These are phyloP conservation scores for Brienomyrus longianalis DNA, from an alignment of 2,113 vertebrate species.

Conservation along the genomic window DNA sequence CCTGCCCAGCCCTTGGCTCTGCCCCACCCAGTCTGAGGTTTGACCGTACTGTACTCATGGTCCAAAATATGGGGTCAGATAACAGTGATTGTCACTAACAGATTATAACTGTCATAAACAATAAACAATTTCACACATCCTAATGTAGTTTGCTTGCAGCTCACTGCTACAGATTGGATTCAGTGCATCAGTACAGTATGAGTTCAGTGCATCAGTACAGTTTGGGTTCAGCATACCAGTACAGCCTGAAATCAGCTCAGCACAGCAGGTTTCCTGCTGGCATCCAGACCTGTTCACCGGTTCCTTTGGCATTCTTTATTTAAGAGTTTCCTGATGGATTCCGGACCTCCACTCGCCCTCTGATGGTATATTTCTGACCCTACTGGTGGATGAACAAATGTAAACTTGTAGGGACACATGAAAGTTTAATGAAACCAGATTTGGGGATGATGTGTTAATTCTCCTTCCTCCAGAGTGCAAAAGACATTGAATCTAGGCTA, in stretches of 20 bases:
- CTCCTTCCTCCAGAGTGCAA: constrained; percentile 62
- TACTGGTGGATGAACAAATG: neutral
- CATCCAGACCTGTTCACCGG: neutral
- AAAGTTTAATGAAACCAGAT: neutral
- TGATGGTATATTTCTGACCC: neutral
- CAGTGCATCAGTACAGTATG: neutral
- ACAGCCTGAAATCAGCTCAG: neutral
- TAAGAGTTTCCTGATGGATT: neutral
- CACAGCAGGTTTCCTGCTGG: neutral
- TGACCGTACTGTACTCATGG: neutral
- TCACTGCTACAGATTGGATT: neutral
- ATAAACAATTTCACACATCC: neutral
- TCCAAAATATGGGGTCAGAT: neutral
- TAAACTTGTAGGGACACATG: neutral
- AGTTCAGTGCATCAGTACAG: neutral
- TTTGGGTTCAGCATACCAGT: neutral
- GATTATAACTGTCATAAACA: neutral
- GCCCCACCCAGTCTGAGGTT: neutral
- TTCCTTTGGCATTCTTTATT: neutral
- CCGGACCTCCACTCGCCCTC: neutral
- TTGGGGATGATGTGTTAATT: neutral
- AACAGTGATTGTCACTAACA: neutral
- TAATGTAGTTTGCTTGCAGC: neutral
- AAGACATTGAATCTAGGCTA: constrained; percentile 84
- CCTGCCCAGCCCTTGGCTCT: neutral